These are phyloP conservation scores for Conger conger DNA, from an alignment of 2,113 vertebrate species.

Conservation along the genomic window DNA sequence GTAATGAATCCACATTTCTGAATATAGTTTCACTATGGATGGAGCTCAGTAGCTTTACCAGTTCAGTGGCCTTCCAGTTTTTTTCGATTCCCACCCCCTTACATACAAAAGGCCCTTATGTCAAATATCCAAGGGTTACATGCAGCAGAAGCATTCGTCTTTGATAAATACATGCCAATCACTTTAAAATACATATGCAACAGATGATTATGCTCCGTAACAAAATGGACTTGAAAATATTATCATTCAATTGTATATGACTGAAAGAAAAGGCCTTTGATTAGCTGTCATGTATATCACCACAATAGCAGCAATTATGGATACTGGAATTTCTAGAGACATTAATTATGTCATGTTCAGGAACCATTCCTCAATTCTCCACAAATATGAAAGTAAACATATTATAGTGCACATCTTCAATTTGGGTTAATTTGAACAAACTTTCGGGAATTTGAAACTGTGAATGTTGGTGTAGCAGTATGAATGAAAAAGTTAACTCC, in stretches of 20 bases:
- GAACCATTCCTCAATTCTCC: background rate
- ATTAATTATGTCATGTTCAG: background rate
- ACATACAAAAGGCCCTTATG: conserved; percentile 33
- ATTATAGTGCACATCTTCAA: background rate
- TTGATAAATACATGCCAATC: conserved; percentile 30
- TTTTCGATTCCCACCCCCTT: background rate
- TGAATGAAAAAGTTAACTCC: background rate
- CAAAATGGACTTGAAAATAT: conserved; percentile 13
- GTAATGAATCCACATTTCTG: conserved; percentile 16
- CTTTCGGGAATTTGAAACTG: background rate
- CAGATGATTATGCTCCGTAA: conserved; percentile 21
- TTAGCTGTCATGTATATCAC: background rate
- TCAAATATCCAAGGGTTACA: conserved; percentile 21
- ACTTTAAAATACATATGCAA: conserved; percentile 32
- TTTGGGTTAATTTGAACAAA: background rate
- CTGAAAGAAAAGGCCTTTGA: conserved; percentile 1
- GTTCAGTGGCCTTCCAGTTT: background rate
- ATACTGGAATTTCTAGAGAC: background rate
- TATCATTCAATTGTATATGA: conserved; percentile 14
- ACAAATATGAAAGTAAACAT: background rate
- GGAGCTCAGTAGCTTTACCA: background rate
- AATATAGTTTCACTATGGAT: background rate
- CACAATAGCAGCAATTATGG: background rate
- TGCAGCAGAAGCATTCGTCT: conserved; percentile 37
- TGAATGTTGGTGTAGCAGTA: background rate